Evolutionary conservation across 2,888 invertebrate species (phyloP), one percentile per base, ranked within the genome.

Genomic region (Lottia scabra): DNA sequence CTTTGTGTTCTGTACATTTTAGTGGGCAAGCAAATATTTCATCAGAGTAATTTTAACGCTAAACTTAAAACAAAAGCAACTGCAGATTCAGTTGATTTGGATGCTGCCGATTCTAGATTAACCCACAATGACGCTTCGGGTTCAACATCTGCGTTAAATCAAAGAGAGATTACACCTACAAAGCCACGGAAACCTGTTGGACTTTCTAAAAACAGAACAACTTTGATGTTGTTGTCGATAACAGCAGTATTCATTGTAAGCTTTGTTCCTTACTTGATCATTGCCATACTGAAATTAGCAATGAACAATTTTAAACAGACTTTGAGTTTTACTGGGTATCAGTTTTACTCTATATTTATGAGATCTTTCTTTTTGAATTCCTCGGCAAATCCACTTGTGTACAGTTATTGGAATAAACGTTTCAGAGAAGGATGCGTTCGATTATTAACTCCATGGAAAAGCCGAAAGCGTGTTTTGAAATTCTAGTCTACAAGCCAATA

Each of bases 281-380:
- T 56, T 23, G 56, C 56, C 56, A 56, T 56, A 2, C 23, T 56
- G 19, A 56, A 56, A 23, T 8, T 19, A 13, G 8, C 23, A 10
- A 56, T 56, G 56, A 10, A 19, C 2, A 23, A 56, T 56, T 56
- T 56, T 23, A 56, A 56, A 56, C 56, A 56, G 56, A 56, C 19
- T 15, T 56, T 56, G 13, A 23, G 56, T 23, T 56, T 56, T 62
- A 68, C 71, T 0, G 77, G 77, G 15, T 65, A 68, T 44, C 74
- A 79, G 27, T 23, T 80, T n/a, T 82, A 81, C 70, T 79, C 78
- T 68, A 75, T 80, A 19, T 80, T 80, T 68, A 72, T 83, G 2
- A 81, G 80, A 76, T 82, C 80, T 19, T 83, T 80, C 68, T 82
- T 82, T 56, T 75, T 83, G 26, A 84, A 83, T 75, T 80, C 78